These are phyloP conservation scores for Nesogale talazaci DNA, from an alignment of 2,113 vertebrate genomes.

Conservation along the genomic window DNA sequence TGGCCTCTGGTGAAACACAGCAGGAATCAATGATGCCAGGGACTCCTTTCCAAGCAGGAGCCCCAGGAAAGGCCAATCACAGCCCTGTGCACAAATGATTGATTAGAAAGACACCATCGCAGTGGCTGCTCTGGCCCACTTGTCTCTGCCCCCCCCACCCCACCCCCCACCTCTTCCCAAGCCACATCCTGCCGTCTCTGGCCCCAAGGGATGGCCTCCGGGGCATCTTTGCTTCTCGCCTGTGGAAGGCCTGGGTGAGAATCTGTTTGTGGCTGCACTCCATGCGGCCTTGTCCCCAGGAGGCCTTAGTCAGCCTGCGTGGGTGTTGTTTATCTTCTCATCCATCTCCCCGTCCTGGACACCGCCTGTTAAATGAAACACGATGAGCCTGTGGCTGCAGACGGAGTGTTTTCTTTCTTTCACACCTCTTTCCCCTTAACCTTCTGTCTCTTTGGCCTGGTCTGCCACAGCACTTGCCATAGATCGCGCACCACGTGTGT, in stretches of 20 bases:
- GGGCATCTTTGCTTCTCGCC: not conserved
- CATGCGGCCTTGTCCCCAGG: rapidly evolving
- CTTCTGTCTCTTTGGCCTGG: constrained; percentile 61
- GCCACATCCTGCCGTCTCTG: not conserved
- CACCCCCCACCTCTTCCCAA: not conserved
- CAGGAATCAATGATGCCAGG: not conserved
- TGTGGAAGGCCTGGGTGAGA: not conserved
- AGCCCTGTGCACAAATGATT: not conserved
- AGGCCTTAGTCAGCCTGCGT: constrained; percentile 60
- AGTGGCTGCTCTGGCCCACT: not conserved
- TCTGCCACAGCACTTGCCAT: constrained; percentile 17
- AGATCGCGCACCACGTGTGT: constrained; percentile 49
- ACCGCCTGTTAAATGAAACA: constrained; percentile 36
- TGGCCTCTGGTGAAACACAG: not conserved
- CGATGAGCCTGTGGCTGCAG: not conserved
- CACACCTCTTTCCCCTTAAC: constrained; percentile 67
- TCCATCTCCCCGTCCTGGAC: not conserved
- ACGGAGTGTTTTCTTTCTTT: constrained; percentile 59
- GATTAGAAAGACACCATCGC: not conserved
- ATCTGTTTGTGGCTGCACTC: not conserved
- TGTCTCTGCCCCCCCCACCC: not conserved
- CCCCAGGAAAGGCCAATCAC: not conserved
- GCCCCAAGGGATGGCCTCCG: not conserved
- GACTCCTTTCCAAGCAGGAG: constrained; percentile 47
- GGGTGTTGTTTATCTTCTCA: constrained; percentile 63